Evolutionary conservation across 92 coral and sea anemone species (phyloP), one percentile per base, ranked within the genome.

Genomic region (Micromussa lordhowensis): DNA sequence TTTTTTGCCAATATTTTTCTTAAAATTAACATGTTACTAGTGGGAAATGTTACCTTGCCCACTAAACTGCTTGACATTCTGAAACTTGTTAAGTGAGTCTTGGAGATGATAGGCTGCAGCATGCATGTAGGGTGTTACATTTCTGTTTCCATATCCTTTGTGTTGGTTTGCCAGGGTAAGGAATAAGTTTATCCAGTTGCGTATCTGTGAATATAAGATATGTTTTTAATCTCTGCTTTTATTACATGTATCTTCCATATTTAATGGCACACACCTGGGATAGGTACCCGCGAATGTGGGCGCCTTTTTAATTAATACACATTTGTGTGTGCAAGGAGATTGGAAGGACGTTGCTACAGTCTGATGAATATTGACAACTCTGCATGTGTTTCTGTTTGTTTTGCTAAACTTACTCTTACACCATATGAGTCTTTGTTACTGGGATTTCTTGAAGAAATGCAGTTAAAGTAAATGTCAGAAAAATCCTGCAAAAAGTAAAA

Each of bases 61-160:
- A 88, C 94, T 87, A 78, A 94, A 91, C 85, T 94, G 96, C 90
- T 94, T 94, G 75, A 89, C 81, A 89, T 88, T 89, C 82, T 81
- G 59, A 38, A 84, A 91, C 77, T 86, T 85, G 68, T 79, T 82
- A 30, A 93, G 74, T 34, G 86, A 87, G 84, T 83, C 92, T 88
- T 91, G 90, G 26, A 90, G 74, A 82, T 94, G 94, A 59, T 94
- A 91, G 59, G 86, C 91, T 58, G 92, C 84, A 12, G 86, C 92
- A 82, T 91, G 94, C 90, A 91, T 94, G 68, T 94, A 91, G 31
- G 93, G 92, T 24, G 96, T 91, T 8, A 93, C 88, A 80, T 91
- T 93, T 68, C 77, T 85, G 59, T 88, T 85, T 12, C 82, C 92
- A 91, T 91, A 93, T 51, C 96, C 94, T 83, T 91, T 89, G 38